Base-by-base conservation (phyloP, 2,113 vertebrate species). In the Onychostruthus taczanowskii region DNA sequence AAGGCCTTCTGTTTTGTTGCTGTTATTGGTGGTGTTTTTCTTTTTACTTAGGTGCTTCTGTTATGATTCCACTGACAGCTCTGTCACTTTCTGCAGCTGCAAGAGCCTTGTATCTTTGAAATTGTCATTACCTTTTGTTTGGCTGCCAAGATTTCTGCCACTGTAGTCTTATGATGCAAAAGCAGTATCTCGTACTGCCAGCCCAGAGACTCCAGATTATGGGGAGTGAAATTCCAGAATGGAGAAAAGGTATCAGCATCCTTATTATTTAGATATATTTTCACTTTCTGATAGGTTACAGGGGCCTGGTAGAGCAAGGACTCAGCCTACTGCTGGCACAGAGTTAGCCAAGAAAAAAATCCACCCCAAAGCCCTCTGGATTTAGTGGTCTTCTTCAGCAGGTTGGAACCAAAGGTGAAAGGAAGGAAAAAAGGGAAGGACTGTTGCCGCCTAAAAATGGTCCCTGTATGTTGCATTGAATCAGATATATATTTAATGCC, bases 51-150 rank as follows among this genome's bases (percentile, higher is more conserved):
- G 68, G 68, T 81, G 68, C 55, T 94, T 94, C 82, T 95, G 82
- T 93, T 97, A 88, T 11, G 82, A 91, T 86, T 84, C 61, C 58
- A 31, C 58, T 94, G 93, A 94, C 95, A 96, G 55, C 39, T 26
- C 67, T 83, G 85, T 97, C 87, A 88, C 74, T 96, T 97, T 87
- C 88, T 37, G 24, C 52, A 88, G 64, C 87, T 97, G 55, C 52
- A 76, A 69, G 74, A 95, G 43, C 89, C 90, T 95, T 94, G 94
- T 95, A 89, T 63, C 93, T 97, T 94, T 97, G 94, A 97, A 96
- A 95, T 96, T 97, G 97, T 97, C 74, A 92, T 96, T 96, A 95
- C 68, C 77, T 95, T 94, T 96, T 96, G 90, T 96, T 78, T 94
- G 43, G 28, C 81, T 96, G 96, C 86, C 91, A 96, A 88, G 72